phyloP scores from a whole-genome alignment of 2,888 invertebrate species.

The Hanleya hanleyi region DNA sequence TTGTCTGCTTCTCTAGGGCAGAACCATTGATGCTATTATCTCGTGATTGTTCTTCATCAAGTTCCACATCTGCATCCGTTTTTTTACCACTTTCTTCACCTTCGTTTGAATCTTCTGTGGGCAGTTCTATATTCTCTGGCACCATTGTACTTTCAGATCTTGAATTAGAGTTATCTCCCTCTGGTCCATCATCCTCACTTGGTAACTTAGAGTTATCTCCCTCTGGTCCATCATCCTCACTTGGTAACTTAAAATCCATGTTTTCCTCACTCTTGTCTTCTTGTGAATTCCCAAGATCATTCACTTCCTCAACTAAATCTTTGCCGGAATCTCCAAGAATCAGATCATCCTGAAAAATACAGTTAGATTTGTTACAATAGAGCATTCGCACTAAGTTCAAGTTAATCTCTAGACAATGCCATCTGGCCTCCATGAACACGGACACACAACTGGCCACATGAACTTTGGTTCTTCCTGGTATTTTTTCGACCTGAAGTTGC shows the following conservation, averaged over 20 bases:
- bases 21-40: background rate
- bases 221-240: background rate
- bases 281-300: background rate
- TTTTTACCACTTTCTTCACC: background rate
- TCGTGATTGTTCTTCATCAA: background rate
- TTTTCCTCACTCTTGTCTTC: background rate
- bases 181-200: background rate
- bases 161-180: background rate
- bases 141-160: background rate
- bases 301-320: background rate
- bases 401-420: too few relatives aligned
- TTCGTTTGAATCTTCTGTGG: background rate
- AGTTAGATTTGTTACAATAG: too few relatives aligned
- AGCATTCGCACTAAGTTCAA: too few relatives aligned
- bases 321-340: slow-evolving; percentile 7
- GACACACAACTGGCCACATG: too few relatives aligned
- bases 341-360: too few relatives aligned
- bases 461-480: too few relatives aligned
- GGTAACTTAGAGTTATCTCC: background rate
- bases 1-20: background rate
- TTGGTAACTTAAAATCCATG: background rate
- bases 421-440: too few relatives aligned
- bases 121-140: background rate
- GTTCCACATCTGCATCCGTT: background rate
- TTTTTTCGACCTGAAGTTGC: too few relatives aligned